Evolutionary conservation across 2,113 vertebrate genomes (phyloP), one percentile per base, ranked within the genome.

Genomic region (Boulengerochromis microlepis): DNA sequence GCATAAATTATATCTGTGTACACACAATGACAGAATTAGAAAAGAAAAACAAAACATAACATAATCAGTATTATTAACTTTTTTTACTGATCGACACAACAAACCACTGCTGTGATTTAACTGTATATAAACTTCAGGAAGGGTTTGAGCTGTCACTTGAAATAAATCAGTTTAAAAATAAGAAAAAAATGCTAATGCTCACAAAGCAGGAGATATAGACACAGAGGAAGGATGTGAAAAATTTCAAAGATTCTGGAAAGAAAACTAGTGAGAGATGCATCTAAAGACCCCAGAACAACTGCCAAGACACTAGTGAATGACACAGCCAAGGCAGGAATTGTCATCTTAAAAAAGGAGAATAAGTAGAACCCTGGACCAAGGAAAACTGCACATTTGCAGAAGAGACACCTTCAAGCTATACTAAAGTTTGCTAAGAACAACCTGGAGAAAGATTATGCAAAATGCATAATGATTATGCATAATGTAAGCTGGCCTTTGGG

Each of bases 321-420:
- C 2, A 38, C 7, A 38, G 64, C 33, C 1, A 40, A 22, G 33
- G 11, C 11, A 0, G 61, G 33, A 1, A 69, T 69, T 40, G 64
- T 69, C 33, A 38, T 40, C 7, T 38, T 38, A 22, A 13, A 69
- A 38, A 22, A 66, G 33, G 10, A 22, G 33, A 66, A 38, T 66
- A 38, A 66, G 18, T 38, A 0, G 33, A 69, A 40, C 11, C 11
- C 64, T 40, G 19, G 64, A 69, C 0, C 0, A 0, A 8, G 33
- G 11, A 69, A 69, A 69, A 40, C 61, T 38, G 10, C 61, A 66
- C 64, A 38, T 69, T 38, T 69, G 64, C 4, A 69, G 64, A 69
- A 22, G 11, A 69, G 61, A 38, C 61, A 69, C 7, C 61, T 22
- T 38, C 33, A 22, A 69, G 19, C 0, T n/a, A 66, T 0, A 0